Base-by-base conservation (phyloP, 1,140 invertebrate genomes). In the Nasonia vitripennis region DNA sequence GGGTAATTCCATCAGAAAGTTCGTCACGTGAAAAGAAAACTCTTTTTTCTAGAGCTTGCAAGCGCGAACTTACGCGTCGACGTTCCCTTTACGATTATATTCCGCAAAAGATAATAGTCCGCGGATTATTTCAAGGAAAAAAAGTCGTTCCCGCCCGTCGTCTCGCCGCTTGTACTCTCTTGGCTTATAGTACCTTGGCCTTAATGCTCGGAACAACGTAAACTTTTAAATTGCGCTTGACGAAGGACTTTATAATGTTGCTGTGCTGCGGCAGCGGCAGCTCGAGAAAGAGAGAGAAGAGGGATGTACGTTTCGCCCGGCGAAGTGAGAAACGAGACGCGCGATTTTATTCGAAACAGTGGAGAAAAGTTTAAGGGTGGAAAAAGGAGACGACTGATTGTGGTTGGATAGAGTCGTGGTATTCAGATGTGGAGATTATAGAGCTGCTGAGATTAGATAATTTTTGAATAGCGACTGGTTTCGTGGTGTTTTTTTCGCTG, bases 231-330 rank as follows among this genome's bases (percentile, higher is more conserved):
- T 85, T 83, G 77, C 41, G 68, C 80, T 83, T 74, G 75, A 85
- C 85, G 73, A 87, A 87, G 85, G 73, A 85, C 83, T 87, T 83
- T 85, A 79, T 85, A 83, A 87, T 85, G 79, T 74, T 62, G 71
- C 70, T 31, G 27, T 27, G 81, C 62, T 83, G 70, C 34, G 34
- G 34, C 34, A 27, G 27, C 27, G 1, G 45, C n/a, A 12, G 20
- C 17, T 20, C 6, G 2, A 68, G 62, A 31, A 31, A 14, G 23
- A 74, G 17, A 41, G 73, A 9, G 37, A 20, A 34, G 7, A 45
- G 73, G 17, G 81, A 83, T 37, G 7, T 31, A 74, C 37, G 0
- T n/a, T 74, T 45, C 51, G 12, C 12, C 23, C 31, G 14, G 41
- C n/a, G 41, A 37, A 37, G 34, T 37, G 34, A 37, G 34, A 37